Conservation (phyloP, 1,140 invertebrate species). For the Magallana ariakensis region DNA sequence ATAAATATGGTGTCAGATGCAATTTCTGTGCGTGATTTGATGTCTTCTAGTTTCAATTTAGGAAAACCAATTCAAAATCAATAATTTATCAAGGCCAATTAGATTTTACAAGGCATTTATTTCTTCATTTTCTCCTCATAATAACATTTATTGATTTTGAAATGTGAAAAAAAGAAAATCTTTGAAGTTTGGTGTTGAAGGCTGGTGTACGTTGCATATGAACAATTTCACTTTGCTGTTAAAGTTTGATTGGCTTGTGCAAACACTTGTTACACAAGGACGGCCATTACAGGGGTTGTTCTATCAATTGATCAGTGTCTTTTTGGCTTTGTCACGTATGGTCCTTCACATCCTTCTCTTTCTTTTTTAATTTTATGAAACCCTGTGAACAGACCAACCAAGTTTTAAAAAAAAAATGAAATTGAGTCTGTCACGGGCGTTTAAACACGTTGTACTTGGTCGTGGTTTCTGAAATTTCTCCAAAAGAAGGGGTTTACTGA, state of each 20-base stretch:
- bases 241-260: slow-evolving; percentile 10
- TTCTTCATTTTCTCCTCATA: background rate
- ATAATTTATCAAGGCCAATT: slow-evolving; percentile 15
- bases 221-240: background rate
- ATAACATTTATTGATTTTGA: slow-evolving; percentile 26
- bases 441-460: background rate
- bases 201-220: background rate
- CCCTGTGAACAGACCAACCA: background rate
- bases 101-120: background rate
- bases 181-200: slow-evolving; percentile 20
- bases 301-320: background rate
- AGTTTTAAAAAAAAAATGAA: background rate
- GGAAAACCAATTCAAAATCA: background rate
- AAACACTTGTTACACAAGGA: slow-evolving; percentile 22
- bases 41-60: background rate
- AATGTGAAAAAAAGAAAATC: background rate
- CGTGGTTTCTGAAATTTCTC: background rate
- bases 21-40: background rate
- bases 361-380: background rate
- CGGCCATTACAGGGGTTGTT: background rate
- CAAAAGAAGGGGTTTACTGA: background rate
- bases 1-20: slow-evolving; percentile 16
- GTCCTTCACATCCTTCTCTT: background rate
- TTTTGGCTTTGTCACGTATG: background rate
- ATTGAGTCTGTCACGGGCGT: background rate